Percentiles rank a stretch among this genome's conserved stretches.
These are phyloP conservation scores for Drosophila mauritiana DNA, from an alignment of 1,140 invertebrate genomes.

Conservation along the genomic window DNA sequence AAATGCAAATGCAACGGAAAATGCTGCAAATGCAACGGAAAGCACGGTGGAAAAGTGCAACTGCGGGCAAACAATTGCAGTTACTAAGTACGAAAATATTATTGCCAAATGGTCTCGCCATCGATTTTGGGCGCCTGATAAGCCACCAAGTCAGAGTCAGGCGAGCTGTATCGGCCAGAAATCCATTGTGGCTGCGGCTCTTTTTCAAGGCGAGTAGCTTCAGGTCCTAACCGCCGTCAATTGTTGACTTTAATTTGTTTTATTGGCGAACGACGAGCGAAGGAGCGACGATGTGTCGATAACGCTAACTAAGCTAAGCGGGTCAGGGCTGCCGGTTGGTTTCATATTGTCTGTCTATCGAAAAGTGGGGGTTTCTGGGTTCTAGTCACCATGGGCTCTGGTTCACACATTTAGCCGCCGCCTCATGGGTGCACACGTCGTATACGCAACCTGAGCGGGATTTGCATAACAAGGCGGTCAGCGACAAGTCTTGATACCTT, in stretches of 20 bases:
- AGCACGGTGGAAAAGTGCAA: constrained; percentile 11
- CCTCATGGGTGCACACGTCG: constrained; percentile 66
- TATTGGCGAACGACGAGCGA: constrained; percentile 62
- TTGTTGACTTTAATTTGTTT: constrained; percentile 81
- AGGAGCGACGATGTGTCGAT: constrained; percentile 60
- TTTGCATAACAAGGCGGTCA: constrained; percentile 68
- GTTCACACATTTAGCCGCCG: constrained; percentile 44
- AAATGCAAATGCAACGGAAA: constrained; percentile 56
- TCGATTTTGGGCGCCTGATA: constrained; percentile 70
- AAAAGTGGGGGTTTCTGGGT: constrained; percentile 3
- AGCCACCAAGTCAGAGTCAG: constrained; percentile 34
- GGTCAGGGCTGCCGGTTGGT: constrained; percentile 64
- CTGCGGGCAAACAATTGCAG: constrained; percentile 47
- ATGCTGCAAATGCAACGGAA: constrained; percentile 15
- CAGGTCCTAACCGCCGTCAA: constrained; percentile 80
- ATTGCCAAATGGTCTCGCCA: constrained; percentile 67
- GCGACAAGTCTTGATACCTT: constrained; percentile 67
- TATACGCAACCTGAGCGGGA: constrained; percentile 75
- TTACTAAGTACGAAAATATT: constrained; percentile 65
- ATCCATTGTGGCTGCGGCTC: constrained; percentile 34
- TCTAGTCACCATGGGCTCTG: constrained; percentile 10
- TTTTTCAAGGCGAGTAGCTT: constrained; percentile 81
- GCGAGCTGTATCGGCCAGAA: constrained; percentile 18
- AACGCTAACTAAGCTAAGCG: constrained; percentile 76
- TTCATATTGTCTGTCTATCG: constrained; percentile 34